These are phyloP conservation scores for Apeira syringaria DNA, from an alignment of 2,888 invertebrate species.

Conservation along the genomic window DNA sequence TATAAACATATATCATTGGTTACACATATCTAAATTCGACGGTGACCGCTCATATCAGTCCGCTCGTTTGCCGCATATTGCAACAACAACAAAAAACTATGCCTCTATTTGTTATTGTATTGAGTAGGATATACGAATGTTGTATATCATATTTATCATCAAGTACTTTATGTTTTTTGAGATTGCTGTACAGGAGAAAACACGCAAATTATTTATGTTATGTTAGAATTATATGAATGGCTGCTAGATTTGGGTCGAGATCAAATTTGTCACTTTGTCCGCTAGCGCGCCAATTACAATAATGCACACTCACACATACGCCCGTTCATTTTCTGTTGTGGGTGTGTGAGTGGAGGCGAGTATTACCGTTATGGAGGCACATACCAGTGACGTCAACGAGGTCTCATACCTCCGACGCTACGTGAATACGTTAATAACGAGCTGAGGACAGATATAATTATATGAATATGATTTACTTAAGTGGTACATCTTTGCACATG, in stretches of 20 bases:
- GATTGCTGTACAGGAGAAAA: no score
- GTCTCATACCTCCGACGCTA: slow-evolving; percentile 72
- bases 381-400: slow-evolving; percentile 81
- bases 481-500: no score
- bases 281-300: slow-evolving; percentile 64
- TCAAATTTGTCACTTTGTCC: slow-evolving; percentile 65
- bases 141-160: slow-evolving; percentile 1
- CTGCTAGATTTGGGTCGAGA: slow-evolving; percentile 64
- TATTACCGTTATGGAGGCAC: slow-evolving; percentile 82
- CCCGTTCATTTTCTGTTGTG: slow-evolving; percentile 32
- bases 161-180: no score
- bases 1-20: no score
- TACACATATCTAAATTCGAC: no score
- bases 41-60: no score
- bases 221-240: slow-evolving; percentile 25
- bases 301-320: slow-evolving; percentile 50
- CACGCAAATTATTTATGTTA: slow-evolving; percentile 1
- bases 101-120: no score
- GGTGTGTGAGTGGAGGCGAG: slow-evolving; percentile 72
- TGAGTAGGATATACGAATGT: no score
- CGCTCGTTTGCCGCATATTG: no score
- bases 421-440: slow-evolving; percentile 71
- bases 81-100: no score
- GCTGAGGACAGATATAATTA: slow-evolving; percentile 55
- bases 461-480: slow-evolving; percentile 35